Conservation (phyloP, 2,888 invertebrate genomes). For the Odontocolon sp. region DNA sequence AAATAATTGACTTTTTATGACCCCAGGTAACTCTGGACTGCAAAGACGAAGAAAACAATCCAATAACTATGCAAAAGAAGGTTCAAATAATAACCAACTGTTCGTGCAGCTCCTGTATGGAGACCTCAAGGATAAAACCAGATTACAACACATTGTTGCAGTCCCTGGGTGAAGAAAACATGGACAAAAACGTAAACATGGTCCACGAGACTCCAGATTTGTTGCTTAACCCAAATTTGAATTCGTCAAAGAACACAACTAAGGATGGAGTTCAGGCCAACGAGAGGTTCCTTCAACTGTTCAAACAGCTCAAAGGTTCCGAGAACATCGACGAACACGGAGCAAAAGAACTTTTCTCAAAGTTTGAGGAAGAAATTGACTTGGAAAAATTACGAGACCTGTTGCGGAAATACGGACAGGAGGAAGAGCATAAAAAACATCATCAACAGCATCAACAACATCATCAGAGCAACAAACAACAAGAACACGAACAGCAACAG, state of each 20-base stretch:
- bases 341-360: constrained; percentile 73
- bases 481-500: constrained; percentile 67
- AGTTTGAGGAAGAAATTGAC: constrained; percentile 72
- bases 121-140: constrained; percentile 78
- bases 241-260: constrained; percentile 75
- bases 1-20: constrained; percentile 1
- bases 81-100: constrained; percentile 87
- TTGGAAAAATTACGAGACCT: constrained; percentile 73
- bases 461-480: constrained; percentile 79
- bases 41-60: constrained; percentile 82
- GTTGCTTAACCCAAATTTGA: constrained; percentile 75
- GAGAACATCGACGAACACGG: constrained; percentile 75
- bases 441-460: constrained; percentile 68
- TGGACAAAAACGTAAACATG: constrained; percentile 74
- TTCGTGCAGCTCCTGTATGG: constrained; percentile 85
- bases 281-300: constrained; percentile 81
- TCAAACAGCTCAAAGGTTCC: constrained; percentile 72
- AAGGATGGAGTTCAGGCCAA: constrained; percentile 81
- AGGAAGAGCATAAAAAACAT: constrained; percentile 64
- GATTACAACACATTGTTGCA: constrained; percentile 78
- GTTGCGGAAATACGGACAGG: constrained; percentile 70
- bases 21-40: constrained; percentile 84
- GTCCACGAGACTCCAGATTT: constrained; percentile 79
- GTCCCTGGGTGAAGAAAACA: constrained; percentile 73
- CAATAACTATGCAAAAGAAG: constrained; percentile 83